A percentile compares a stretch with the other conserved stretches of the same genome.
phyloP scores from a whole-genome alignment of 2,888 invertebrate genomes.

The Halictus ligatus region DNA sequence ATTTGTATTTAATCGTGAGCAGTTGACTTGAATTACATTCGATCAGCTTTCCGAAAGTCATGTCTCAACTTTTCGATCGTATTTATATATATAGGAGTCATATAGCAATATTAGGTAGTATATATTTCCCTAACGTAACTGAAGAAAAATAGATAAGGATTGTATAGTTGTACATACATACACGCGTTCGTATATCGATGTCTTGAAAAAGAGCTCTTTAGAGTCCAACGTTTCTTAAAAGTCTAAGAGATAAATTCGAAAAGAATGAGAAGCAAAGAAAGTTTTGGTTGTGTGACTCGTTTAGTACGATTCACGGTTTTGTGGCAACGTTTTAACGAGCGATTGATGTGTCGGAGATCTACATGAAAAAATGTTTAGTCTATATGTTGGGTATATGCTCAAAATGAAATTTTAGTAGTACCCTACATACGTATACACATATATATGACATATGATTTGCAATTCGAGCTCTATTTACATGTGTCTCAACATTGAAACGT shows the following conservation, averaged over 20 bases:
- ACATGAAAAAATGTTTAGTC: slow-evolving; percentile 42
- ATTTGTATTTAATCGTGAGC: slow-evolving; percentile 55
- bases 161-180: slow-evolving; percentile 72
- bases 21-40: slow-evolving; percentile 29
- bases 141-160: slow-evolving; percentile 53
- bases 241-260: not conserved
- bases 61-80: slow-evolving; percentile 28
- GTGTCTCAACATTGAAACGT: slow-evolving; percentile 27
- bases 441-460: slow-evolving; percentile 49
- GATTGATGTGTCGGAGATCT: slow-evolving; percentile 40
- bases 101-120: slow-evolving; percentile 56
- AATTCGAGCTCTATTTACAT: slow-evolving; percentile 42
- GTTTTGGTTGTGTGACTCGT: slow-evolving; percentile 70
- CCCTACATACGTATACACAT: slow-evolving; percentile 36
- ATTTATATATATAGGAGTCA: slow-evolving; percentile 43
- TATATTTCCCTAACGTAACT: slow-evolving; percentile 56
- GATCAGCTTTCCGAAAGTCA: slow-evolving; percentile 11
- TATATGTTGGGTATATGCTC: slow-evolving; percentile 50
- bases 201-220: slow-evolving; percentile 46
- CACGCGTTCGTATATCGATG: slow-evolving; percentile 37
- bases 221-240: slow-evolving; percentile 32
- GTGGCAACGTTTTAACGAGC: slow-evolving; percentile 40
- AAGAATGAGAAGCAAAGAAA: not conserved
- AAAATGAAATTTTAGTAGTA: slow-evolving; percentile 46
- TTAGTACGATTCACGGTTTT: slow-evolving; percentile 35